Base-by-base conservation (phyloP, 2,113 vertebrate genomes). In the Perca flavescens region DNA sequence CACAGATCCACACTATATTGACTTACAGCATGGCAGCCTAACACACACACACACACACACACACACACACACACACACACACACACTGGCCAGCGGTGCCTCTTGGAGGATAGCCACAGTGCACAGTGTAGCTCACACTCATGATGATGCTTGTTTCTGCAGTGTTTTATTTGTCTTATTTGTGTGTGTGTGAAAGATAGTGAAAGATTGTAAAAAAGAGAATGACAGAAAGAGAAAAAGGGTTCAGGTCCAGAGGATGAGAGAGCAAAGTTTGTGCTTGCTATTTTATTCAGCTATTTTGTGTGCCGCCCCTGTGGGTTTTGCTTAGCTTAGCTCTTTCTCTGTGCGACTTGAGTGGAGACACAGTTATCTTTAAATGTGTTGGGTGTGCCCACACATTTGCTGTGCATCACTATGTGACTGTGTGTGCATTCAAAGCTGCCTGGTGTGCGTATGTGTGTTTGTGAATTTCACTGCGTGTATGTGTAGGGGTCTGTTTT, bases 301-400 rank as follows among this genome's bases (percentile, higher is more conserved):
- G 77, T 88, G 87, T 75, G 50, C 71, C 1, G 17, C 67, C 77
- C 50, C 40, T 63, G 60, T 79, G 73, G 50, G 34, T 92, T 90
- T 87, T 92, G 88, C 90, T 90, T 75, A 85, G 79, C 79, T 81
- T 80, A 15, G 83, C 91, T 86, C 34, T 91, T 88, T 86, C 75
- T 77, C 73, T 85, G 49, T 64, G 85, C 70, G 7, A 72, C 67
- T 53, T 36, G 62, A 85, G 71, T 71, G 70, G 63, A 69, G 52
- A 85, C 73, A 62, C 71, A 49, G 77, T 80, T 75, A 74, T 76
- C 53, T 56, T 34, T 53, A 46, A 75, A 61, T 31, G 5, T 57
- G 56, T 19, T 34, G 31, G 53, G 19, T 46, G n/a, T n/a, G 22
- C 0, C 19, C 34, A 36, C 21, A 36, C 25, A 64, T 74, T 61